Evolutionary conservation across 2,113 vertebrate genomes (phyloP).

Genomic region (Apistogramma diplotaenia): DNA sequence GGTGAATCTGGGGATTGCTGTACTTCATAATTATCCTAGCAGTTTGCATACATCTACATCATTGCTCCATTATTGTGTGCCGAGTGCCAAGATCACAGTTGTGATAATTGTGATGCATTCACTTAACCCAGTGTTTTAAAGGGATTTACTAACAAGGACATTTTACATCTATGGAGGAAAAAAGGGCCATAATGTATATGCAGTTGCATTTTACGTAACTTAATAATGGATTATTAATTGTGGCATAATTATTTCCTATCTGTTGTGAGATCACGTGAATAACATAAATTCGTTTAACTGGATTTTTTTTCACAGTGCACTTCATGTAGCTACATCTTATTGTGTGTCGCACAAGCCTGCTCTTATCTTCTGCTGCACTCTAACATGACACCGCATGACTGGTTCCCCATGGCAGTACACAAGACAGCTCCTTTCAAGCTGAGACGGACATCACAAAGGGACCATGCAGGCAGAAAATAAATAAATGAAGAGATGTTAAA

Average conservation of each 20-base stretch:
- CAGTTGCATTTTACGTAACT: not conserved
- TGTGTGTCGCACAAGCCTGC: not conserved
- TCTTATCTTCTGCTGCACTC: not conserved
- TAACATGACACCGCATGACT: conserved; percentile 28
- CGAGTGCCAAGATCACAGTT: not conserved
- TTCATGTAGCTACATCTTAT: not conserved
- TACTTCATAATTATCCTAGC: not conserved
- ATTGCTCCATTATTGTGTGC: conserved; percentile 6
- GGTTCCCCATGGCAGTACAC: not conserved
- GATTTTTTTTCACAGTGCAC: not conserved
- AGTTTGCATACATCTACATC: not conserved
- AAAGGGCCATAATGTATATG: not conserved
- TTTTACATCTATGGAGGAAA: not conserved
- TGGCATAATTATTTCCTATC: not conserved
- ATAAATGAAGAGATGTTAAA: conserved; percentile 60
- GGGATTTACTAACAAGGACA: not conserved
- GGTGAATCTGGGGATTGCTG: not conserved
- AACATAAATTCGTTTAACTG: not conserved
- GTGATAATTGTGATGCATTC: not conserved
- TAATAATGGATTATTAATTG: not conserved
- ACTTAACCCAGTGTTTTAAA: not conserved
- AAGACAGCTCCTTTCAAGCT: conserved; percentile 19
- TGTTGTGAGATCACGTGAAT: not conserved
- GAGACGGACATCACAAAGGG: conserved; percentile 31
- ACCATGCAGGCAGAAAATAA: conserved; percentile 28